Base-by-base conservation (phyloP, 2,888 invertebrate species). In the Orthosia gothica region DNA sequence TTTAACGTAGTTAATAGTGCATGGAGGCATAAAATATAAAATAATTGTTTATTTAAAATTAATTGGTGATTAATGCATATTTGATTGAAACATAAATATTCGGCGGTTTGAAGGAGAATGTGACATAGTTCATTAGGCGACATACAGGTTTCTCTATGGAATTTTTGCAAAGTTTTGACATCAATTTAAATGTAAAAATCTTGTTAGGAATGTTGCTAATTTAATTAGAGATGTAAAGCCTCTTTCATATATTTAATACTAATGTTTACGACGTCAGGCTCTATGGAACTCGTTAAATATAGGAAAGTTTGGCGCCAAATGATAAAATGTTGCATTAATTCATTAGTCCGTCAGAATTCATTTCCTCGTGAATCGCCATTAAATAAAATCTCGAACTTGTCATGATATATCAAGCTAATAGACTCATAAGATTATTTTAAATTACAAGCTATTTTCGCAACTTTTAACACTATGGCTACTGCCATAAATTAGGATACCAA, bases 171-270 rank as follows among this genome's bases (percentile, higher is more conserved):
- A 72, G 61, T 69, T 81, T 70, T 74, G 66, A 79, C 77, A 81
- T 80, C 82, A 83, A 88, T 89, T 85, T 83, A 84, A 83, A 82
- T 85, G 84, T 86, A 86, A 82, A 87, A 88, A 88, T 87, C 82
- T 84, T 70, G 87, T 70, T 62, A 81, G 82, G 88, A 90, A 90
- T 91, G 87, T 86, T 70, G 85, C 77, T 88, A 85, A 88, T 88
- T 88, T 84, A 86, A 87, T 87, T 76, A 81, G 70, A 76, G 54
- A 77, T 70, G 63, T 82, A 76, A 77, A 82, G 64, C 74, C 76
- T 78, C 59, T 68, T 72, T 61, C 18, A 59, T 12, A 73, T 67
- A 50, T 71, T 71, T 79, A 71, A 86, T 80, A 67, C 66, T 73
- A 78, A 84, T 82, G 50, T 82, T 82, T 74, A 80, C 45, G 75